phyloP scores from a whole-genome alignment of 2,113 vertebrate species.

The Pyxicephalus adspersus region DNA sequence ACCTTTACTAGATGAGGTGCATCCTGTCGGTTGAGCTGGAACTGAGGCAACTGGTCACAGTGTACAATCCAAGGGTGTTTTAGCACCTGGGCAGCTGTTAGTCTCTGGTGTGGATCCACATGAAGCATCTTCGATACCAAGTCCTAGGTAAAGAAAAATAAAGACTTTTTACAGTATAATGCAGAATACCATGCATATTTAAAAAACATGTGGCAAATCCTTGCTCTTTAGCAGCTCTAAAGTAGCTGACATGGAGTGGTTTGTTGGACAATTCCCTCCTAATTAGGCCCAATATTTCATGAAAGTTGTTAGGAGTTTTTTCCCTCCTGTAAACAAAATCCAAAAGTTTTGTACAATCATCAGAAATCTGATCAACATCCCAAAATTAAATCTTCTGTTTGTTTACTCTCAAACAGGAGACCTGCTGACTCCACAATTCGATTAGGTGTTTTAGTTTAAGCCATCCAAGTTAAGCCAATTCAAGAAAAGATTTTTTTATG shows the following conservation, averaged over 20 bases:
- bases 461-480: neutral
- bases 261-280: too few species aligned
- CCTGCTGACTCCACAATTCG: neutral
- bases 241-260: too few species aligned
- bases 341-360: too few species aligned
- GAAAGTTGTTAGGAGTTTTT: too few species aligned
- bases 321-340: too few species aligned
- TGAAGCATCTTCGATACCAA: constrained; percentile 92
- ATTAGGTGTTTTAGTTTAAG: neutral
- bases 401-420: neutral
- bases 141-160: constrained; percentile 68
- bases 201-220: too few species aligned
- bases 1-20: constrained; percentile 89
- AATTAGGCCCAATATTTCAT: too few species aligned
- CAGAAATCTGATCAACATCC: too few species aligned
- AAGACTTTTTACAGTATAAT: too few species aligned
- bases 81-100: constrained; percentile 86
- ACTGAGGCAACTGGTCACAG: constrained; percentile 87
- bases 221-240: too few species aligned
- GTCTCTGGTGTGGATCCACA: constrained; percentile 86
- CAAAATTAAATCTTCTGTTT: too few species aligned
- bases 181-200: too few species aligned
- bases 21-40: constrained; percentile 86
- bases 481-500: neutral
- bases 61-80: constrained; percentile 88